Base-by-base conservation (phyloP, 2,113 vertebrate species). In the Anas platyrhynchos region DNA sequence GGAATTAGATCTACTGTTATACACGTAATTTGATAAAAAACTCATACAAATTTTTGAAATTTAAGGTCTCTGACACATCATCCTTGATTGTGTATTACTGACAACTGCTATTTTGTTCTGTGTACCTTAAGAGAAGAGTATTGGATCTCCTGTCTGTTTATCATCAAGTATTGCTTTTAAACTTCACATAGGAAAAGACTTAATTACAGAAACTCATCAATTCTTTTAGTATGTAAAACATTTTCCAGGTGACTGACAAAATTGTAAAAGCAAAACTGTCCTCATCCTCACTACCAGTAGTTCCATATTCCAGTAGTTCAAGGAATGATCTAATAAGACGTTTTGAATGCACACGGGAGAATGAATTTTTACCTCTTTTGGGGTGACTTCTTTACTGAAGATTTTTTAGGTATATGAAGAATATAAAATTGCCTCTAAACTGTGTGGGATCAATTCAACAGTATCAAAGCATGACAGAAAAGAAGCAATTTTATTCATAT, bases 31-130 rank as follows among this genome's bases (percentile, higher is more conserved):
- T 34, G 55, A 36, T 52, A 67, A 14, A 27, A 73, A 62, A 81
- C 0, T 72, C 13, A 21, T n/a, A 21, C 1, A 22, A 1, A 7
- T 20, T 68, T 83, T 73, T 59, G 0, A 41, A 74, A 66, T 61
- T 78, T 20, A 65, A 13, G 0, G 0, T 50, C 27, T 74, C 14
- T 75, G 20, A n/a, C 5, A 41, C 22, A 36, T 66, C 4, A 11
- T 44, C 21, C 20, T 59, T 62, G 21, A 41, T 75, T 50, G 2
- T 25, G 3, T 61, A 56, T 55, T 5, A 72, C 6, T 44, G 14
- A 9, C 9, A 77, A 73, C 26, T 36, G 0, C 5, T 41, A 20
- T 43, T 76, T 80, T 73, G 2, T 15, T 89, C 63, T 48, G 31
- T 38, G 6, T 81, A 41, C 22, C 6, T 79, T 43, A 10, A 31